Evolutionary conservation across 2,113 vertebrate genomes (phyloP), one percentile per base, ranked within the genome.

Genomic region (Elephantulus edwardii): DNA sequence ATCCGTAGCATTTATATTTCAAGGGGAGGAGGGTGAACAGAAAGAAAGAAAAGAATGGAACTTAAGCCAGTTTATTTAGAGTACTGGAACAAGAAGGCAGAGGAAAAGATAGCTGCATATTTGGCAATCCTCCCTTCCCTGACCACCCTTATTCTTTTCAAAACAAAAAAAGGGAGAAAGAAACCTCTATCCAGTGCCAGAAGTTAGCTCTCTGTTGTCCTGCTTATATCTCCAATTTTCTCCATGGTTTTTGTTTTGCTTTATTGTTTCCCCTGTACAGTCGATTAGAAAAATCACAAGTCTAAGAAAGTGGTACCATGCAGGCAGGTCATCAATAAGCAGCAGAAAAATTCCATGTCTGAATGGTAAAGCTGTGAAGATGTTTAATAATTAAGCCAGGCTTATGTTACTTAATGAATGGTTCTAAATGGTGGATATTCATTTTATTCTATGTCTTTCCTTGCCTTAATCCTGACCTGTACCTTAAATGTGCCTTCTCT

Each of bases 191-290:
- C n/a, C n/a, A n/a, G 35, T 77, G 86, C 40, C 91, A 86, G 52
- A 38, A 62, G 17, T 70, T 68, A 12, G 42, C 93, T 93, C 96
- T 96, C 93, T 97, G 90, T 66, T 95, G 71, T 85, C 96, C 93
- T 93, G 48, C 76, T 83, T 90, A 92, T 94, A 85, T 78, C 83
- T 95, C 22, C 20, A 58, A 2, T 66, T 77, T 71, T 60, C 26
- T 26, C 44, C 80, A n/a, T 58, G 30, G 1, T 20, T 56, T 77
- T 50, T 26, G n/a, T n/a, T n/a, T n/a, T n/a, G n/a, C n/a, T n/a
- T n/a, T n/a, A n/a, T n/a, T n/a, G n/a, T n/a, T n/a, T n/a, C n/a
- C 22, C 48, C 50, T 66, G 60, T 2, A 52, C 54, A 82, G 17
- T 66, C 24, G 58, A 54, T 13, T 46, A 42, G 62, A 86, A 60